Base-by-base conservation (phyloP, 92 coral and sea anemone genomes). In the Virgularia gustaviana region DNA sequence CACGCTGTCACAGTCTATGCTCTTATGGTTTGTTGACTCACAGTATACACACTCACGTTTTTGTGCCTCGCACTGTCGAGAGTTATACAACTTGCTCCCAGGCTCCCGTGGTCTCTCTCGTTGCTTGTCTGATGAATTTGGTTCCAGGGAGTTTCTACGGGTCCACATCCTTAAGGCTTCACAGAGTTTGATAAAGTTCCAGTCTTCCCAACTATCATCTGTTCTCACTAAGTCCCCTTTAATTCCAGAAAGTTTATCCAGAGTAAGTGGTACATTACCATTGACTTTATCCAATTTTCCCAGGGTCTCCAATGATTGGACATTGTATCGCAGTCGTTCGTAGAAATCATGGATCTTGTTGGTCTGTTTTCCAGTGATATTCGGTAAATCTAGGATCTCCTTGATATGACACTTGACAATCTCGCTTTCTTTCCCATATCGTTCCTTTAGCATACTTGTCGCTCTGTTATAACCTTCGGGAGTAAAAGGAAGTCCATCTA, bases 41-140 rank as follows among this genome's bases (percentile, higher is more conserved):
- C 83, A 78, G 19, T 78, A 78, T 16, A 44, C 83, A 29, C 83
- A 70, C 52, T 27, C 80, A 30, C 63, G 58, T n/a, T 39, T 8
- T 39, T 39, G 45, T 39, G 9, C 9, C 15, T 39, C 45, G 45
- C 9, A 39, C 15, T 39, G 45, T 8, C 15, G 45, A 15, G 45
- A 39, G 45, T 39, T 39, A 7, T 7, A 15, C 8, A 39, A 15
- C 45, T 39, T 39, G 45, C 15, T 39, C 9, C 45, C 15, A 15
- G 9, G 45, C 9, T 39, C 45, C 15, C 45, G 45, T 7, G 45
- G 45, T 39, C 45, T 39, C 9, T 39, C 45, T 8, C 45, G 45
- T 8, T 8, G 45, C 45, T 39, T 39, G 45, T 39, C 45, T 39
- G 45, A 15, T 39, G 45, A 15, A 39, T 8, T 39, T 15, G 45